phyloP scores from a whole-genome alignment of 2,797 vertebrate genomes.

The Heteromormyrus szaboi region DNA sequence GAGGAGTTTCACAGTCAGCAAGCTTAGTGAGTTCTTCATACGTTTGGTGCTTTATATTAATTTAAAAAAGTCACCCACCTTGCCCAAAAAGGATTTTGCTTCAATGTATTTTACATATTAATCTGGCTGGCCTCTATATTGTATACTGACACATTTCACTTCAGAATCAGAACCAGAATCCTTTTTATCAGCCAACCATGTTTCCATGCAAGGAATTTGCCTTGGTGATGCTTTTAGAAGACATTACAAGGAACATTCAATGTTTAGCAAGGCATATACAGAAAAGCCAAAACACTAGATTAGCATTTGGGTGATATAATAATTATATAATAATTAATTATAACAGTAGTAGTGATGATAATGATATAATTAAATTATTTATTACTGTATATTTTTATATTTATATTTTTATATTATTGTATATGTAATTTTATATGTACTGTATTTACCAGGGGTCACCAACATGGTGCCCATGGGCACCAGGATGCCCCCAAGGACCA shows the following conservation, averaged over 20 bases:
- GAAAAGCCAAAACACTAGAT: too few relatives aligned
- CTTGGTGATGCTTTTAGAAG: too few relatives aligned
- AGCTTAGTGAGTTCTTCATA: neutral
- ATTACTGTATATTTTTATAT: too few relatives aligned
- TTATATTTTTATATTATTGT: too few relatives aligned
- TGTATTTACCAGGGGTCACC: neutral
- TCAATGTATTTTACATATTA: neutral
- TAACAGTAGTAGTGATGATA: neutral
- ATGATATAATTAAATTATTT: neutral
- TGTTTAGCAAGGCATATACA: too few relatives aligned
- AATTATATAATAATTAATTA: too few relatives aligned
- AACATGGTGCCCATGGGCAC: neutral
- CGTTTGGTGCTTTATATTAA: neutral
- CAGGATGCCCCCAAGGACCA: too few relatives aligned
- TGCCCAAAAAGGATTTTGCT: neutral
- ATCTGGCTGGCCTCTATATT: neutral
- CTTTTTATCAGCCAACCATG: too few relatives aligned
- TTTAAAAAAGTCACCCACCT: neutral
- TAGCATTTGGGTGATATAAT: too few relatives aligned
- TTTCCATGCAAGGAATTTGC: too few relatives aligned
- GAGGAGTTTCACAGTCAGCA: neutral
- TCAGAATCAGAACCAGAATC: too few relatives aligned
- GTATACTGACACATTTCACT: neutral
- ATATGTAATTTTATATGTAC: neutral
- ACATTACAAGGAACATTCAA: too few relatives aligned